Evolutionary conservation across 2,113 vertebrate genomes (phyloP), one percentile per base, ranked within the genome.

Genomic region (Callorhinus ursinus): DNA sequence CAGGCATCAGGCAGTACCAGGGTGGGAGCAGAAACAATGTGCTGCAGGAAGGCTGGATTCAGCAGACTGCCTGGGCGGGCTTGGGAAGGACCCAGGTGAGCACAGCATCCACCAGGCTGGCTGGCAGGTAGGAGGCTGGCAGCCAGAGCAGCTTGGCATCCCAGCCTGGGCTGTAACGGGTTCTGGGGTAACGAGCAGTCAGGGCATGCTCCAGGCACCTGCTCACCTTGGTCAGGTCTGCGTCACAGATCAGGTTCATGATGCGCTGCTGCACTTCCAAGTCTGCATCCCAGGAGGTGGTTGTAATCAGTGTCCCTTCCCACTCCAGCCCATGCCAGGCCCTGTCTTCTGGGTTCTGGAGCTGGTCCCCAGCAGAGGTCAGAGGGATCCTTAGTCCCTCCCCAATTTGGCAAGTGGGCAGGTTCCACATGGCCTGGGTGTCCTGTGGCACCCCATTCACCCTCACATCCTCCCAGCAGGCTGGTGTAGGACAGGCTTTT

Each of bases 81-180:
- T 98, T 99, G 79, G 99, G 99, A 97, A 99, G 97, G 96, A 99
- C 97, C 92, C 99, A 95, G 93, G 98, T 98, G 76, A 99, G 98
- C 8, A 96, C 98, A 11, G 99, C 74, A 88, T 99, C 99, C 13
- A 99, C 98, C 1, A 99, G 92, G 85, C 98, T 99, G 88, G 99
- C 98, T 10, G 99, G 99, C 98, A 99, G 99, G 97, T 99, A 99
- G 42, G 99, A 99, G 26, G 99, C 98, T 0, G 99, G 99, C 95
- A 99, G 99, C 99, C 99, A 99, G 85, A 99, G 76, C 24, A 99
- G 96, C 88, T 99, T 99, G 98, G 99, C 99, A 0, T 99, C 99
- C 99, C 99, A 99, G 96, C 99, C 99, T 0, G 99, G 99, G 39
- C 99, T 99, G 98, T 99, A 99, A 87, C 99, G 99, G 84, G 99